phyloP scores from a whole-genome alignment of 2,888 invertebrate genomes.

The Oscheius sp. region DNA sequence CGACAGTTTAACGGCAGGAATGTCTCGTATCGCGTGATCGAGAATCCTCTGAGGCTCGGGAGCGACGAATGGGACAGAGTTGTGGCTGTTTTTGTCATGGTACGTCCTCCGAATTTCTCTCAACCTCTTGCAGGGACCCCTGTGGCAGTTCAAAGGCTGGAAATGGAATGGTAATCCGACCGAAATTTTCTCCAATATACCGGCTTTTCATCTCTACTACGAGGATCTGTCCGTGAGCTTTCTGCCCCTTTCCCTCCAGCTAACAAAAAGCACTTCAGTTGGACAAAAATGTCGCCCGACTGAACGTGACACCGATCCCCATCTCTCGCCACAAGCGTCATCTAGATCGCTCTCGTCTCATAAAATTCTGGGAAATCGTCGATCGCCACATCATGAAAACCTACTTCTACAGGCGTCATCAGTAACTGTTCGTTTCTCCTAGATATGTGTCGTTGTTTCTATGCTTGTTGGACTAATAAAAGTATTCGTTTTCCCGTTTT shows the following conservation, averaged over 20 bases:
- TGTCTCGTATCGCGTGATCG: too few species aligned
- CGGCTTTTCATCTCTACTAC: conserved; percentile 95
- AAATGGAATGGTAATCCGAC: conserved; percentile 98
- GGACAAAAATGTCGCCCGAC: conserved; percentile 92
- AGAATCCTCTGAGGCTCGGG: too few species aligned
- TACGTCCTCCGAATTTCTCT: too few species aligned
- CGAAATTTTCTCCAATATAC: conserved; percentile 95
- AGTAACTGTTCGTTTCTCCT: too few species aligned
- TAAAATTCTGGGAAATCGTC: conserved; percentile 95
- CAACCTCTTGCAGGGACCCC: conserved; percentile 85
- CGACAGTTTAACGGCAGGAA: too few species aligned
- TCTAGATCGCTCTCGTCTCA: conserved; percentile 92
- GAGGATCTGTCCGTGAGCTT: conserved; percentile 85
- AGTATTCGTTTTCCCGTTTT: too few species aligned
- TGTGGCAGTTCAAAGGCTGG: conserved; percentile 98
- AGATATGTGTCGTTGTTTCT: too few species aligned
- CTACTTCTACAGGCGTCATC: too few species aligned
- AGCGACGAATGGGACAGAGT: too few species aligned
- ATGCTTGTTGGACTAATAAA: too few species aligned
- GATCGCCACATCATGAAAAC: conserved; percentile 89
- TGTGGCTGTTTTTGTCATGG: too few species aligned
- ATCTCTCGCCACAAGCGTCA: conserved; percentile 92
- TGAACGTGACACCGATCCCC: conserved; percentile 94
- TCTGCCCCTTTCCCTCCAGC: too few species aligned
- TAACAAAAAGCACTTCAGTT: conserved; percentile 74